Percentiles rank a stretch among this genome's conserved stretches.
Evolutionary conservation across 2,888 invertebrate genomes (phyloP).

Genomic region (Agrotis segetum): DNA sequence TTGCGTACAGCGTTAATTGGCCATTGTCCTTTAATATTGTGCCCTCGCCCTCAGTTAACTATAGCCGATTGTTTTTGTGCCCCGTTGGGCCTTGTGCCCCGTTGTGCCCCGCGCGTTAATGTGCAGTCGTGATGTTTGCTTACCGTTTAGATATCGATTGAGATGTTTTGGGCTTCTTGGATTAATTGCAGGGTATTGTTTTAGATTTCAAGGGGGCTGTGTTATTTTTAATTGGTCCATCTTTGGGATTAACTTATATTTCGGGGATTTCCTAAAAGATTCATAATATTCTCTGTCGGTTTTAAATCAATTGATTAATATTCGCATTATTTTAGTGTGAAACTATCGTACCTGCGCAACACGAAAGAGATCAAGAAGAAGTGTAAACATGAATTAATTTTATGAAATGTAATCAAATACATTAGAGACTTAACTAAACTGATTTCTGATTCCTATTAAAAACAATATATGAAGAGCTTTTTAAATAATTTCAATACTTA

Average conservation of each 20-base stretch:
- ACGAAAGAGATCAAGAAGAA: no score
- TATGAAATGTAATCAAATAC: not conserved
- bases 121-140: conserved; percentile 57
- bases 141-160: conserved; percentile 62
- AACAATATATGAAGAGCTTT: not conserved
- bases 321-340: no score
- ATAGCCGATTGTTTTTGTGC: conserved; percentile 72
- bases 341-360: no score
- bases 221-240: not conserved
- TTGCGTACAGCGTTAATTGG: conserved; percentile 80
- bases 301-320: not conserved
- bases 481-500: not conserved
- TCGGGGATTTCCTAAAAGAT: not conserved
- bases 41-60: conserved; percentile 68
- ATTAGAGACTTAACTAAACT: not conserved
- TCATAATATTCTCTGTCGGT: no score
- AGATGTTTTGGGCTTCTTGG: conserved; percentile 52
- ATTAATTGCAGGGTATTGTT: conserved; percentile 8
- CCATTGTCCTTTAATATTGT: conserved; percentile 76
- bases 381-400: not conserved
- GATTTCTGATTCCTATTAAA: not conserved
- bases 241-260: not conserved
- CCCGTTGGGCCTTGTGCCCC: conserved; percentile 45
- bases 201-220: not conserved
- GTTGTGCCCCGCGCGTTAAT: conserved; percentile 58